These are phyloP conservation scores for Dryobates pubescens DNA, from an alignment of 2,797 vertebrate species.

Conservation along the genomic window DNA sequence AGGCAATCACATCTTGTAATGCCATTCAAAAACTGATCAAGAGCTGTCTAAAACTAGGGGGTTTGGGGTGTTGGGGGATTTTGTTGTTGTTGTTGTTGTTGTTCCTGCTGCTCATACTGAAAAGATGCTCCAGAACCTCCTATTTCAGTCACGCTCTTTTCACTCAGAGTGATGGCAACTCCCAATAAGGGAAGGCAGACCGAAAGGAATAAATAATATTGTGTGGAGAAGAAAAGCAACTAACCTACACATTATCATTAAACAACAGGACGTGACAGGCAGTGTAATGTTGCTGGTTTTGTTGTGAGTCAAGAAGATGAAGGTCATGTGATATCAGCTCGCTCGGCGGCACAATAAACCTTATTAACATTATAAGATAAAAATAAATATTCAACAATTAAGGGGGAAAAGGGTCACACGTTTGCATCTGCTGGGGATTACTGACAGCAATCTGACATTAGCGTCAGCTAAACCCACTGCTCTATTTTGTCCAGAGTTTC, in stretches of 20 bases:
- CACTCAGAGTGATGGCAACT: conserved; percentile 10
- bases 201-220: conserved; percentile 47
- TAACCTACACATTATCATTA: conserved; percentile 67
- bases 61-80: not conserved
- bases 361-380: conserved; percentile 70
- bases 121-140: conserved; percentile 48
- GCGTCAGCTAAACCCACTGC: conserved; percentile 63
- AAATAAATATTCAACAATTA: conserved; percentile 72
- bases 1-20: not conserved
- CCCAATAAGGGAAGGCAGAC: conserved; percentile 45
- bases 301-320: conserved; percentile 52
- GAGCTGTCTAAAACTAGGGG: not conserved
- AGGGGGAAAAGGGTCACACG: conserved; percentile 47
- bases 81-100: not conserved
- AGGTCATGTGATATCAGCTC: conserved; percentile 51
- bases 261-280: conserved; percentile 67
- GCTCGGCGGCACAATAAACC: conserved; percentile 50
- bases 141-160: not conserved
- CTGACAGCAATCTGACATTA: conserved; percentile 62
- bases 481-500: conserved; percentile 71
- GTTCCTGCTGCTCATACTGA: not conserved
- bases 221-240: conserved; percentile 54
- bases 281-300: conserved; percentile 58
- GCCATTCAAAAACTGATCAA: not conserved
- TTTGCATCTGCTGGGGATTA: conserved; percentile 67